These are phyloP conservation scores for Salarias fasciatus DNA, from an alignment of 2,797 vertebrate species.

Conservation along the genomic window DNA sequence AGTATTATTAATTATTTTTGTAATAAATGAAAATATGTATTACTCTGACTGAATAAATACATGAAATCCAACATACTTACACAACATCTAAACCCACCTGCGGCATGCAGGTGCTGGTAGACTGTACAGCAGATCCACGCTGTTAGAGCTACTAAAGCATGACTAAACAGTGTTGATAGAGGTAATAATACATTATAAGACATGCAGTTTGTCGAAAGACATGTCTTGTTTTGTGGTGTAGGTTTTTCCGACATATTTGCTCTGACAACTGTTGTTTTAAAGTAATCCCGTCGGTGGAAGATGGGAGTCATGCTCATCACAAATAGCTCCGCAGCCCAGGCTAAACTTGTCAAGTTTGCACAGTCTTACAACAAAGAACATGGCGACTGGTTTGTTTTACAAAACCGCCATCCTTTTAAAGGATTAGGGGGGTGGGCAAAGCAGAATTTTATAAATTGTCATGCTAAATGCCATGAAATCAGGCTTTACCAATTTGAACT, in stretches of 20 bases:
- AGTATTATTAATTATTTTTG: too few relatives aligned
- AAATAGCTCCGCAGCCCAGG: conserved; percentile 58
- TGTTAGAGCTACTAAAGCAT: conserved; percentile 13
- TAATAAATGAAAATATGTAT: too few relatives aligned
- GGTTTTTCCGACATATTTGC: conserved; percentile 66
- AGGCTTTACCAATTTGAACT: conserved; percentile 62
- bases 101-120: conserved; percentile 30
- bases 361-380: conserved; percentile 58
- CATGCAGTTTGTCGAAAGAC: conserved; percentile 48
- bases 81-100: conserved; percentile 36
- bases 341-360: conserved; percentile 66
- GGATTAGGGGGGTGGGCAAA: conserved; percentile 58
- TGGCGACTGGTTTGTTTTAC: conserved; percentile 66
- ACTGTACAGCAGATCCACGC: conserved; percentile 21
- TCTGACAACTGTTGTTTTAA: conserved; percentile 80
- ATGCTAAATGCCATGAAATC: conserved; percentile 48
- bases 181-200: conserved; percentile 37
- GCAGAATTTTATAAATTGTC: conserved; percentile 55
- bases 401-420: conserved; percentile 62
- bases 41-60: too few relatives aligned
- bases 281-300: conserved; percentile 65
- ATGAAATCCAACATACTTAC: neutral
- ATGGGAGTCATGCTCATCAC: conserved; percentile 64
- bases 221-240: conserved; percentile 59
- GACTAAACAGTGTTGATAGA: conserved; percentile 11